Percentiles rank a stretch among this genome's conserved stretches.
Evolutionary conservation across 2,113 vertebrate species (phyloP).

Genomic region (Phoenicopterus ruber): DNA sequence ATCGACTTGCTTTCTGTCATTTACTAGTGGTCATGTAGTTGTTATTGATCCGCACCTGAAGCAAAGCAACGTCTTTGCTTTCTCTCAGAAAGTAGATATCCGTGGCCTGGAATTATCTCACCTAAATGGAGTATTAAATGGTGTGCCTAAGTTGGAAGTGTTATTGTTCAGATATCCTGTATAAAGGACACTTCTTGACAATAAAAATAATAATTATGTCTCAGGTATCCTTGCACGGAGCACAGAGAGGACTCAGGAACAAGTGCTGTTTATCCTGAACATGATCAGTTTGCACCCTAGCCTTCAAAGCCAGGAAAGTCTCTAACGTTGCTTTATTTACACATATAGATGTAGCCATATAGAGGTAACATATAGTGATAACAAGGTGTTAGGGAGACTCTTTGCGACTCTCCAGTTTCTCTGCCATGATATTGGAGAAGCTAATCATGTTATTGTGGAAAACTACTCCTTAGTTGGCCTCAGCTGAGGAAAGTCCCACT

Average conservation of each 20-base stretch:
- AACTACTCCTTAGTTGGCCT: neutral
- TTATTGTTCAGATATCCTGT: neutral
- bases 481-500: neutral
- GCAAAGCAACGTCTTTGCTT: neutral
- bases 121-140: neutral
- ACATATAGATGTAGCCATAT: neutral
- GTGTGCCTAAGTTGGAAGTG: neutral
- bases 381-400: neutral
- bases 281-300: neutral
- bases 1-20: slow-evolving; percentile 11
- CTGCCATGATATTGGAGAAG: neutral
- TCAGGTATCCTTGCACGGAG: neutral
- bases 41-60: neutral
- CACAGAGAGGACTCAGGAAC: neutral
- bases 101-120: neutral
- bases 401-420: neutral
- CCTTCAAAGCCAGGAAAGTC: neutral
- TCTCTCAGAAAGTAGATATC: neutral
- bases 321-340: neutral
- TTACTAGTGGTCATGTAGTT: neutral
- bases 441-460: neutral
- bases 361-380: neutral
- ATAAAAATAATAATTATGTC: neutral
- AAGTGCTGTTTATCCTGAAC: neutral
- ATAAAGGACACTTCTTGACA: neutral